A percentile compares a stretch with the other conserved stretches of the same genome.
phyloP scores from a whole-genome alignment of 2,888 invertebrate genomes.

The Microplitis manilae region DNA sequence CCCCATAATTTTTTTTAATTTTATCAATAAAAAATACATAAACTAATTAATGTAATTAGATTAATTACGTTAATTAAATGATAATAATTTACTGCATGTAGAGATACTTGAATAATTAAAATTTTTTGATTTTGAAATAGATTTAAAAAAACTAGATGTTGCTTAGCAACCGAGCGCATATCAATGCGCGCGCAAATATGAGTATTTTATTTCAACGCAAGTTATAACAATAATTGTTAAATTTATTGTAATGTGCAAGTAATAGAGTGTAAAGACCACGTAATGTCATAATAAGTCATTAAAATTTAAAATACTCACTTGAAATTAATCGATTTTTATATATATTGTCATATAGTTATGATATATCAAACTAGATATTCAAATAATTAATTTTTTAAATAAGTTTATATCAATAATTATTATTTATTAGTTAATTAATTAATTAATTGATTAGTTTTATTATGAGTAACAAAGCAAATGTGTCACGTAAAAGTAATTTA shows the following conservation, averaged over 20 bases:
- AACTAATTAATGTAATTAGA: no score
- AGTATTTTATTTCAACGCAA: slow-evolving; percentile 12
- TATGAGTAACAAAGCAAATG: slow-evolving; percentile 30
- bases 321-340: slow-evolving; percentile 29
- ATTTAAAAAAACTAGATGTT: background rate
- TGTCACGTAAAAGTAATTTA: slow-evolving; percentile 24
- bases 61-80: background rate
- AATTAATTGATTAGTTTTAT: background rate
- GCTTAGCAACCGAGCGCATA: background rate
- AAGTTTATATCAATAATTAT: no score
- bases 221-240: background rate
- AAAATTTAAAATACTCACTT: background rate
- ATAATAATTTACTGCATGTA: background rate
- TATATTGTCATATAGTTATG: slow-evolving; percentile 13
- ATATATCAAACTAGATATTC: background rate
- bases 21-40: no score
- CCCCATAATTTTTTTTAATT: no score
- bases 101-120: background rate
- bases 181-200: slow-evolving; percentile 9
- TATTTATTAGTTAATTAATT: background rate
- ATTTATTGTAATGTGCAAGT: background rate
- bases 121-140: no score
- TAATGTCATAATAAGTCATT: background rate
- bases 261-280: slow-evolving; percentile 10
- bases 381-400: no score